These are phyloP conservation scores for Epinephelus moara DNA, from an alignment of 2,113 vertebrate species.

Conservation along the genomic window DNA sequence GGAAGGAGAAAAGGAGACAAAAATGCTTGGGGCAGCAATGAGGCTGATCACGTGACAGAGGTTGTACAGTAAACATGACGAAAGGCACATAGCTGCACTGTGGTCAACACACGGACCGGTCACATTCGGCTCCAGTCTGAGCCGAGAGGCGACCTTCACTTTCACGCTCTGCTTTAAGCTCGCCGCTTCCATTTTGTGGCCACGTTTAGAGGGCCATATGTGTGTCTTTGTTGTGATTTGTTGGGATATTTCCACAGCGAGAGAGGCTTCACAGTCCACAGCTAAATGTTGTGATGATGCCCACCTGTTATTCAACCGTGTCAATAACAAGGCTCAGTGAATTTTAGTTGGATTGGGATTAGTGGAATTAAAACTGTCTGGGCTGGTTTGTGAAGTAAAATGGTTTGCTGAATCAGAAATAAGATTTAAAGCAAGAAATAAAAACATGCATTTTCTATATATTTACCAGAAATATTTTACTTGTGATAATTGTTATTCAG, in stretches of 20 bases:
- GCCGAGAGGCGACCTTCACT: slow-evolving; percentile 76
- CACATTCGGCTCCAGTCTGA: slow-evolving; percentile 53
- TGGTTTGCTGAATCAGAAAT: slow-evolving; percentile 5
- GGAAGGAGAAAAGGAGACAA: slow-evolving; percentile 73
- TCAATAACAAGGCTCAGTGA: slow-evolving; percentile 42
- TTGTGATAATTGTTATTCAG: not conserved
- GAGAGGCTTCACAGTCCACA: slow-evolving; percentile 49
- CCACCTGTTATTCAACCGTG: slow-evolving; percentile 84
- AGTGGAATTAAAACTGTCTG: slow-evolving; percentile 8
- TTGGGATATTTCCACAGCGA: slow-evolving; percentile 61
- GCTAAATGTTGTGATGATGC: slow-evolving; percentile 61
- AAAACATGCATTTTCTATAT: not conserved
- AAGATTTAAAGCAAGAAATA: not conserved
- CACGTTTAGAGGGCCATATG: slow-evolving; percentile 80
- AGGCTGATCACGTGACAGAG: slow-evolving; percentile 76
- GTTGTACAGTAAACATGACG: slow-evolving; percentile 81
- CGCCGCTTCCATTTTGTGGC: slow-evolving; percentile 81
- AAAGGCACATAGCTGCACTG: slow-evolving; percentile 75
- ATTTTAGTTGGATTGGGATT: slow-evolving; percentile 42
- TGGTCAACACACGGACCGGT: slow-evolving; percentile 61
- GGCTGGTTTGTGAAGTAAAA: slow-evolving; percentile 12
- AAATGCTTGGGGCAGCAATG: slow-evolving; percentile 80
- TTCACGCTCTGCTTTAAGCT: slow-evolving; percentile 69
- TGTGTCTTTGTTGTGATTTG: slow-evolving; percentile 80
- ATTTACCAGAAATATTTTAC: slow-evolving; percentile 6